Evolutionary conservation across 2,797 vertebrate species (phyloP).

Genomic region (Phrynocephalus guinanensis): DNA sequence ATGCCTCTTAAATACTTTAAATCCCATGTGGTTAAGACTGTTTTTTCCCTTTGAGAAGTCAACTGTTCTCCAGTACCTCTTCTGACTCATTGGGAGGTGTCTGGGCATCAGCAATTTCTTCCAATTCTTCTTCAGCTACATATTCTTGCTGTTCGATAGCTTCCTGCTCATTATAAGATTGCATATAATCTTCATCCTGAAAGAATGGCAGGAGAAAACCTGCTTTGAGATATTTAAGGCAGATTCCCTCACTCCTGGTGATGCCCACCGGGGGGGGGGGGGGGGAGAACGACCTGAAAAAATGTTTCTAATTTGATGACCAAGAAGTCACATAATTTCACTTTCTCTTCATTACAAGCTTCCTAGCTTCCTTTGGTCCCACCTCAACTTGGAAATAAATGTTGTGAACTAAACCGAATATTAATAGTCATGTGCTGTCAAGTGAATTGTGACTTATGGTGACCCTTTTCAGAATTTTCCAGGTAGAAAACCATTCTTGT

Average conservation of each 20-base stretch:
- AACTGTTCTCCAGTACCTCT: slow-evolving; percentile 79
- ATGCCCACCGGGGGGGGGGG: not conserved
- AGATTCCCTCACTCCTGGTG: too few species aligned
- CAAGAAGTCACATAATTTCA: not conserved
- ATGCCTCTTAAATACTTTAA: not conserved
- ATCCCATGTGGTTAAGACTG: not conserved
- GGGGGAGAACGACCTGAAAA: too few species aligned
- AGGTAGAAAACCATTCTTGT: too few species aligned
- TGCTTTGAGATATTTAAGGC: not conserved
- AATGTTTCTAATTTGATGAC: not conserved
- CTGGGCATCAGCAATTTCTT: slow-evolving; percentile 73
- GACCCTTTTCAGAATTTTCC: too few species aligned
- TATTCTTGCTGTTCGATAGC: slow-evolving; percentile 74
- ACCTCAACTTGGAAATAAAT: too few species aligned
- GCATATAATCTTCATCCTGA: slow-evolving; percentile 89
- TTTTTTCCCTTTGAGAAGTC: slow-evolving; percentile 39
- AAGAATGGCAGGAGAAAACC: slow-evolving; percentile 64
- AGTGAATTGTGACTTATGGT: too few species aligned
- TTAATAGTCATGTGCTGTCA: too few species aligned
- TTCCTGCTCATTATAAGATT: slow-evolving; percentile 80
- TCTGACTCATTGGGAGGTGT: slow-evolving; percentile 82
- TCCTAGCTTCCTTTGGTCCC: too few species aligned
- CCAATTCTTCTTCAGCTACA: slow-evolving; percentile 77
- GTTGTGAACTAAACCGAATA: too few species aligned
- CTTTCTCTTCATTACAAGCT: not conserved